phyloP scores from a whole-genome alignment of 2,888 invertebrate genomes.

The Oasisia sp. region DNA sequence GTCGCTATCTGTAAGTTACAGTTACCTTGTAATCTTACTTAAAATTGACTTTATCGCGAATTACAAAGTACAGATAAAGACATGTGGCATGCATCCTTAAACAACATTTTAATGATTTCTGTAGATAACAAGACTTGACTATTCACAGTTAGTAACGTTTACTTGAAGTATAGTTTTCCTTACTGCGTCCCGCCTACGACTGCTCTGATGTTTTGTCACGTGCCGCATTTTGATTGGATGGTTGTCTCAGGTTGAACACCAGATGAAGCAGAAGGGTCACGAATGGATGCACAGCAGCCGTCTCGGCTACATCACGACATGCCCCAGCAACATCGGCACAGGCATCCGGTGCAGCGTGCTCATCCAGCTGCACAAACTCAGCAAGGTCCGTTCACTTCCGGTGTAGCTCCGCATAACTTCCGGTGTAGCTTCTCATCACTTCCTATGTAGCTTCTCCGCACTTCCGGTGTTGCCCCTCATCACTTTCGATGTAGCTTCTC shows the following conservation, averaged over 20 bases:
- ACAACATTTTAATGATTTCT: neutral
- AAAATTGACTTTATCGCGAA: neutral
- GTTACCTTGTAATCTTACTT: neutral
- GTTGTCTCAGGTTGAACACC: constrained; percentile 31
- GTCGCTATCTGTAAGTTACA: no score
- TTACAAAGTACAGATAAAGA: neutral
- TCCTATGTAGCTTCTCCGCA: no score
- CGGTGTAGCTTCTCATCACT: neutral
- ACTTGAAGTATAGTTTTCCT: neutral
- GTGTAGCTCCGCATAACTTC: neutral
- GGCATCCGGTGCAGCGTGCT: constrained; percentile 44
- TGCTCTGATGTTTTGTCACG: neutral
- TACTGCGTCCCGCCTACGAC: neutral
- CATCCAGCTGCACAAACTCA: constrained; percentile 41
- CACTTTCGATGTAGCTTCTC: neutral
- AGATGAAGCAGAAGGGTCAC: constrained; percentile 79
- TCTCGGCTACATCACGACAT: constrained; percentile 46
- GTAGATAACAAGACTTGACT: neutral
- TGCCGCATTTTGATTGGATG: neutral
- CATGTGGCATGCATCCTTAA: no score
- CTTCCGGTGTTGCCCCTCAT: no score
- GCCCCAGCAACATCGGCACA: constrained; percentile 48
- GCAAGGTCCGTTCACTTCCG: constrained; percentile 31
- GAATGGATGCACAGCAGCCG: constrained; percentile 41
- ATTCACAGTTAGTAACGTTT: neutral